phyloP scores from a whole-genome alignment of 2,888 invertebrate genomes.

The Tuberolachnus salignus region DNA sequence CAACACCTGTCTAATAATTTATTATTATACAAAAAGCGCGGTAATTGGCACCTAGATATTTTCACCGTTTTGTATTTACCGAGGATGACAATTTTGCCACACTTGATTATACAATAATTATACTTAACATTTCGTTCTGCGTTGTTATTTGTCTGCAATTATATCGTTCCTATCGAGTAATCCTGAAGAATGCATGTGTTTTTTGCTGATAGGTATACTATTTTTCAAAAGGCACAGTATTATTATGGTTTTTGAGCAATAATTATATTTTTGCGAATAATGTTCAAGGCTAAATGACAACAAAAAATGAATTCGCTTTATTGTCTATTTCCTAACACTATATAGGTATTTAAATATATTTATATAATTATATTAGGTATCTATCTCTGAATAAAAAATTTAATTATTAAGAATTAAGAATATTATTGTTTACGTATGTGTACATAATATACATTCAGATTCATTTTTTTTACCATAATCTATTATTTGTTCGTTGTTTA shows the following conservation, averaged over 20 bases:
- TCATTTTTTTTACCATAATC: too few relatives aligned
- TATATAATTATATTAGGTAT: too few relatives aligned
- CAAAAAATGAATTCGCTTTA: slow-evolving; percentile 11
- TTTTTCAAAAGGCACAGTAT: slow-evolving; percentile 38
- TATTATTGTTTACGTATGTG: too few relatives aligned
- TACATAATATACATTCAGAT: too few relatives aligned
- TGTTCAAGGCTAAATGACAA: slow-evolving; percentile 18
- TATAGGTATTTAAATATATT: too few relatives aligned
- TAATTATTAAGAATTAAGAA: too few relatives aligned
- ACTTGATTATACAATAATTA: slow-evolving; percentile 13
- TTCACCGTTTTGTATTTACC: neutral
- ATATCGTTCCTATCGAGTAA: slow-evolving; percentile 39
- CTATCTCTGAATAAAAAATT: too few relatives aligned
- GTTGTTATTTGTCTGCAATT: slow-evolving; percentile 44
- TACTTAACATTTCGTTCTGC: slow-evolving; percentile 45
- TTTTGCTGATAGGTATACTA: slow-evolving; percentile 18
- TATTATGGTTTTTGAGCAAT: slow-evolving; percentile 28
- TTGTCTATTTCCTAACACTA: slow-evolving; percentile 10
- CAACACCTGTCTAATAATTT: too few relatives aligned
- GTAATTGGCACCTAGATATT: neutral
- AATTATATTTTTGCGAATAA: slow-evolving; percentile 13
- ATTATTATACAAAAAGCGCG: neutral
- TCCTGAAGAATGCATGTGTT: slow-evolving; percentile 14
- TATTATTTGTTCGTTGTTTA: too few relatives aligned
- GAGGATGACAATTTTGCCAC: slow-evolving; percentile 31